These are phyloP conservation scores for Calidris pugnax DNA, from an alignment of 2,113 vertebrate genomes.

Conservation along the genomic window DNA sequence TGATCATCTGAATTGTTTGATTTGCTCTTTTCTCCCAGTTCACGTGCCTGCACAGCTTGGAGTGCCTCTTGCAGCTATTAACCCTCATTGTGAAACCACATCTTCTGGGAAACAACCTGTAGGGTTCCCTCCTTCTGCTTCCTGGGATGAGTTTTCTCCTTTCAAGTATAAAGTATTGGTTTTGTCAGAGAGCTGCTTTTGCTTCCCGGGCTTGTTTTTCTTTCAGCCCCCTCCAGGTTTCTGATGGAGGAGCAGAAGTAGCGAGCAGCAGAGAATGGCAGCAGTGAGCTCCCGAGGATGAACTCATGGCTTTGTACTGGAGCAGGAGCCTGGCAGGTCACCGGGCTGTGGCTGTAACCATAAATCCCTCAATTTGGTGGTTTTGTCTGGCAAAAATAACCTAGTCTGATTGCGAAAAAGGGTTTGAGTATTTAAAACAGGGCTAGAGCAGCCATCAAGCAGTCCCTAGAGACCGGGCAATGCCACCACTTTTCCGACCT, in stretches of 20 bases:
- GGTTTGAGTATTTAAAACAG: not conserved
- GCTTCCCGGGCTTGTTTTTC: not conserved
- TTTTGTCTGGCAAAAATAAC: not conserved
- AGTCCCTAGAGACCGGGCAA: accelerated
- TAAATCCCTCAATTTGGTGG: not conserved
- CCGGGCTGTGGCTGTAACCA: not conserved
- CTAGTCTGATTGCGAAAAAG: not conserved
- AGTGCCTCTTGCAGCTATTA: not conserved
- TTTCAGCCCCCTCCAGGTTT: not conserved
- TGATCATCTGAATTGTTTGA: not conserved
- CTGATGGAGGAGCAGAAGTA: not conserved
- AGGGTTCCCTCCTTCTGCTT: not conserved
- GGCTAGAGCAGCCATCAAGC: not conserved
- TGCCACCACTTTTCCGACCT: not conserved
- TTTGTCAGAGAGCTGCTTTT: not conserved
- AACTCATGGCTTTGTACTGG: not conserved
- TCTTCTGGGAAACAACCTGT: not conserved
- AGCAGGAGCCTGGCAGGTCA: not conserved
- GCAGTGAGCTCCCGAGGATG: not conserved
- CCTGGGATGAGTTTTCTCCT: not conserved
- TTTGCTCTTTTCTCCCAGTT: not conserved
- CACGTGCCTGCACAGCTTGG: not conserved
- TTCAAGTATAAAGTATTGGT: accelerated
- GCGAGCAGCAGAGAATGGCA: not conserved
- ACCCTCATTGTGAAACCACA: not conserved